These are phyloP conservation scores for Sternotherus odoratus DNA, from an alignment of 2,797 vertebrate species.

Conservation along the genomic window DNA sequence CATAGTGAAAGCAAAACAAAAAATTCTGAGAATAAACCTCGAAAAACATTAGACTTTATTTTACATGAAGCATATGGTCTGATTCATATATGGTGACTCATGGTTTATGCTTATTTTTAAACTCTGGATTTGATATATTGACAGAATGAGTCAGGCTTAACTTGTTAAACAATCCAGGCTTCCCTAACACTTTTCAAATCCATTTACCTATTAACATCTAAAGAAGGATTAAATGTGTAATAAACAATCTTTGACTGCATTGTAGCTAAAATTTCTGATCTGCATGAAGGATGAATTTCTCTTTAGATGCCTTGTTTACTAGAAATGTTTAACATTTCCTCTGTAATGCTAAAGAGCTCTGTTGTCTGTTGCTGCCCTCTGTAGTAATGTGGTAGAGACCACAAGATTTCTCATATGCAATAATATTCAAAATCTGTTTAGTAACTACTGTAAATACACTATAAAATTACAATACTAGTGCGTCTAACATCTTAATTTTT, in stretches of 20 bases:
- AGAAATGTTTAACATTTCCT: constrained; percentile 56
- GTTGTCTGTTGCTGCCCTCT: constrained; percentile 86
- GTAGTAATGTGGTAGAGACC: constrained; percentile 81
- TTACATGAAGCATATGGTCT: rapidly evolving
- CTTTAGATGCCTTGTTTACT: constrained; percentile 72
- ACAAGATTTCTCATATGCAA: constrained; percentile 59
- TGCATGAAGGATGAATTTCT: constrained; percentile 53
- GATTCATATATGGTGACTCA: background rate
- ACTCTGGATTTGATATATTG: background rate
- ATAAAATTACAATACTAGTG: rapidly evolving
- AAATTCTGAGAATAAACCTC: background rate
- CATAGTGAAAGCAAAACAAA: background rate
- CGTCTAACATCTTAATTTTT: rapidly evolving
- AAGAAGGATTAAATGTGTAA: background rate
- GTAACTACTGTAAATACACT: background rate
- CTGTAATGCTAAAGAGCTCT: constrained; percentile 69
- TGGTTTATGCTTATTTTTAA: background rate
- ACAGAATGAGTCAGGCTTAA: background rate
- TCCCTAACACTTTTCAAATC: background rate
- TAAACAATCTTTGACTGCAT: background rate
- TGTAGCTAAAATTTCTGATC: constrained; percentile 2
- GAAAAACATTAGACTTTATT: background rate
- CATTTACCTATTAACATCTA: background rate
- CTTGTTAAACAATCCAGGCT: background rate
- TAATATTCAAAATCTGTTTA: constrained; percentile 28